Conservation (phyloP, 2,113 vertebrate species). For the Oreotrochilus melanogaster region DNA sequence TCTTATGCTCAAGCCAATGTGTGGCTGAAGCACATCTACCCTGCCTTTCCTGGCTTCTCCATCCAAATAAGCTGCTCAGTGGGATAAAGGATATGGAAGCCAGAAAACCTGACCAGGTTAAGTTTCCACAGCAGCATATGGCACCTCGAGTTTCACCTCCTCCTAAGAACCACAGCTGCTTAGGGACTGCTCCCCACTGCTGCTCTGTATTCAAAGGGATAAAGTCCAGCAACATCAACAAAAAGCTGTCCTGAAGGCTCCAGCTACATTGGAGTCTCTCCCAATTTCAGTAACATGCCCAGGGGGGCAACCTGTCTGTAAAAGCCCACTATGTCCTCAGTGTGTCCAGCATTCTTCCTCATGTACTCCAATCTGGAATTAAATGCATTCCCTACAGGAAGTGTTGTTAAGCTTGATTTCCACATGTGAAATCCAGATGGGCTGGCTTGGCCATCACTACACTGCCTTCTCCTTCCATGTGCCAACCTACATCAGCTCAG, state of each 20-base stretch:
- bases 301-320: not conserved
- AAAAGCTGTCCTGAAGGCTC: not conserved
- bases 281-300: not conserved
- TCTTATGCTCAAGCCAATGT: not conserved
- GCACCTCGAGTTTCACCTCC: not conserved
- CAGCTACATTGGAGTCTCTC: not conserved
- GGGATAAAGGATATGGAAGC: not conserved
- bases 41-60: not conserved
- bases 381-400: not conserved
- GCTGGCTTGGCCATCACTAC: not conserved
- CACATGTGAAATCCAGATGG: not conserved
- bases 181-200: not conserved
- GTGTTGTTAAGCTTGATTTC: not conserved
- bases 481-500: accelerated
- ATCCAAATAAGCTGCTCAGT: accelerated
- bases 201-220: not conserved
- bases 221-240: not conserved
- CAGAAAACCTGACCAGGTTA: not conserved
- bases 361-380: not conserved
- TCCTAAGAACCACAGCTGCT: not conserved
- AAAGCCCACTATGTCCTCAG: not conserved
- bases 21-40: not conserved
- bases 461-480: not conserved
- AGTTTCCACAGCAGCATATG: not conserved
- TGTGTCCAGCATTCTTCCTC: not conserved